phyloP scores from a whole-genome alignment of 2,888 invertebrate species.

The Zygogramma bicolorata region DNA sequence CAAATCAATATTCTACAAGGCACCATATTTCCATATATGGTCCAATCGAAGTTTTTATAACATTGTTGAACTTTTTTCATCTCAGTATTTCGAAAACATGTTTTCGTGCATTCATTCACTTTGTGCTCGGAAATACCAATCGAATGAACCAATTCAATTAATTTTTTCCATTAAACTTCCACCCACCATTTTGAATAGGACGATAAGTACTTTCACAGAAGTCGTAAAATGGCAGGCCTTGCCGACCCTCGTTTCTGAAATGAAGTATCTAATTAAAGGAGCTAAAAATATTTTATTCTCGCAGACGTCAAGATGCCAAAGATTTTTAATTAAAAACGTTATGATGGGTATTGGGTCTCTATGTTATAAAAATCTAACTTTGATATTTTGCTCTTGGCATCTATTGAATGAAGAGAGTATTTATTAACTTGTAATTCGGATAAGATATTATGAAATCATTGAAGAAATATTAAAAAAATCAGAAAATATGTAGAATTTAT shows the following conservation, averaged over 20 bases:
- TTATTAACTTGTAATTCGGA: not conserved
- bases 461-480: not conserved
- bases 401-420: not conserved
- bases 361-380: slow-evolving; percentile 31
- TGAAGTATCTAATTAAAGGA: slow-evolving; percentile 41
- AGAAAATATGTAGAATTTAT: too few relatives aligned
- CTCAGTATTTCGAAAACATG: not conserved
- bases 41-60: too few relatives aligned
- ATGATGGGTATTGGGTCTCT: slow-evolving; percentile 32
- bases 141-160: not conserved
- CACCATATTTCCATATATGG: too few relatives aligned
- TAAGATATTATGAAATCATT: not conserved
- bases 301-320: slow-evolving; percentile 27
- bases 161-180: not conserved
- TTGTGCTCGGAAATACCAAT: not conserved
- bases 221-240: slow-evolving; percentile 41
- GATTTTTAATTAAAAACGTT: slow-evolving; percentile 40
- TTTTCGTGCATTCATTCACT: not conserved
- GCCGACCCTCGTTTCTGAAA: slow-evolving; percentile 35
- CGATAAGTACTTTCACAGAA: slow-evolving; percentile 29
- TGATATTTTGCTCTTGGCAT: slow-evolving; percentile 34
- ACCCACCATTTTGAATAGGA: slow-evolving; percentile 24
- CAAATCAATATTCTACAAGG: too few relatives aligned
- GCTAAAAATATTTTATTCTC: slow-evolving; percentile 38
- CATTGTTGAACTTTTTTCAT: not conserved